These are phyloP conservation scores for Drosophila histrio DNA, from an alignment of 2,888 invertebrate species.

Conservation along the genomic window DNA sequence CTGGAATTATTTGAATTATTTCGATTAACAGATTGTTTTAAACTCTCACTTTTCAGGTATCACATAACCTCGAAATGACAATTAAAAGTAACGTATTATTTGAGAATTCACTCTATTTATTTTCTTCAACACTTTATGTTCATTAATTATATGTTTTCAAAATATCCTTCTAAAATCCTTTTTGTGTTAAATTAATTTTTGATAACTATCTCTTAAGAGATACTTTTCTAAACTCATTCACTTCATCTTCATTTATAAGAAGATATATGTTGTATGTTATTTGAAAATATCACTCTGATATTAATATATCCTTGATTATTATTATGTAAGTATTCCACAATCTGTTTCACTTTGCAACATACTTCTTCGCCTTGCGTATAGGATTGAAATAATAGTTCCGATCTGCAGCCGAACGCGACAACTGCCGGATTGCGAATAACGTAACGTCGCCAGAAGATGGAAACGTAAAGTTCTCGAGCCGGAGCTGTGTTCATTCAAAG, in stretches of 20 bases:
- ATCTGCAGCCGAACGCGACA: slow-evolving; percentile 83
- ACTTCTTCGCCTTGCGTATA: slow-evolving; percentile 65
- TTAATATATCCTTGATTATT: not conserved
- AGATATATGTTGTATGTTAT: not conserved
- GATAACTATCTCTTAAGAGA: not conserved
- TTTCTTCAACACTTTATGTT: not conserved
- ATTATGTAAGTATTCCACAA: slow-evolving; percentile 17
- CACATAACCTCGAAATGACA: not conserved
- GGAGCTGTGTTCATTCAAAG: slow-evolving; percentile 58
- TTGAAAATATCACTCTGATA: not conserved
- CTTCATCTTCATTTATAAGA: not conserved
- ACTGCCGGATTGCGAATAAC: slow-evolving; percentile 84
- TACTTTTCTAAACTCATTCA: not conserved
- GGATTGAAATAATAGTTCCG: slow-evolving; percentile 61
- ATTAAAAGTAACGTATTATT: not conserved
- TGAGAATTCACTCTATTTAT: not conserved
- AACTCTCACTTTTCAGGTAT: slow-evolving; percentile 3
- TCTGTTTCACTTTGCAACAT: slow-evolving; percentile 31
- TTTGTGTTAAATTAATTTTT: not conserved
- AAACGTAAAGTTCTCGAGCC: slow-evolving; percentile 68
- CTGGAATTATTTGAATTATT: not conserved
- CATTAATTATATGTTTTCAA: not conserved
- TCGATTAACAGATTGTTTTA: not conserved
- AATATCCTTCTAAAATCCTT: not conserved
- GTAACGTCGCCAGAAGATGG: slow-evolving; percentile 54